Conservation (phyloP, 2,888 invertebrate genomes). For the Tethea ocularis region DNA sequence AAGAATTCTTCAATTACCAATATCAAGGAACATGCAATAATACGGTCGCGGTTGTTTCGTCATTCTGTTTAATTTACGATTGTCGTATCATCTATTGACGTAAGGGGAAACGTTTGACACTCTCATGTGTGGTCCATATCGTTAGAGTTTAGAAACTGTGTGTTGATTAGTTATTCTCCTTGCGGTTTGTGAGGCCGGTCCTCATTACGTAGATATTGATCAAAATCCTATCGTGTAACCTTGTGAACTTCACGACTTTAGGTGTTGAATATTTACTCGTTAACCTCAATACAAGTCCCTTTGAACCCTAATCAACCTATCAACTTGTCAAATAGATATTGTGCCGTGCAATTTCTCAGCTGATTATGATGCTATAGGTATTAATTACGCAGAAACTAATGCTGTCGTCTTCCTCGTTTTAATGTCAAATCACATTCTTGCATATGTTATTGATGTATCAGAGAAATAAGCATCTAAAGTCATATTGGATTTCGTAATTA, state of each 20-base stretch:
- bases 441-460: conserved; percentile 26
- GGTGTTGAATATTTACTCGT: conserved; percentile 49
- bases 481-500: conserved; percentile 62
- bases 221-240: conserved; percentile 61
- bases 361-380: conserved; percentile 27
- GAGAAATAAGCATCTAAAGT: conserved; percentile 31
- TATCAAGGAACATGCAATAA: background rate
- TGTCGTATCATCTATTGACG: conserved; percentile 3
- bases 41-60: background rate
- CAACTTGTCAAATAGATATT: conserved; percentile 5
- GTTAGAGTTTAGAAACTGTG: conserved; percentile 12
- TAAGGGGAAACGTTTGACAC: conserved; percentile 7
- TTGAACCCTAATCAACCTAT: conserved; percentile 7
- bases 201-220: conserved; percentile 72
- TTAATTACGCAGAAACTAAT: conserved; percentile 20
- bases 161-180: background rate
- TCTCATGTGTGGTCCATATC: conserved; percentile 33
- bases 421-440: conserved; percentile 24
- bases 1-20: conserved; percentile 5
- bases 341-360: conserved; percentile 21
- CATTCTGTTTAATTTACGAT: conserved; percentile 1
- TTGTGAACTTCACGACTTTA: conserved; percentile 59
- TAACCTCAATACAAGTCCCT: conserved; percentile 31
- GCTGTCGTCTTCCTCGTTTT: conserved; percentile 21
- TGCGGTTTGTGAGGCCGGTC: conserved; percentile 43